Conservation (phyloP, 2,113 vertebrate species). For the Bubo scandiacus region DNA sequence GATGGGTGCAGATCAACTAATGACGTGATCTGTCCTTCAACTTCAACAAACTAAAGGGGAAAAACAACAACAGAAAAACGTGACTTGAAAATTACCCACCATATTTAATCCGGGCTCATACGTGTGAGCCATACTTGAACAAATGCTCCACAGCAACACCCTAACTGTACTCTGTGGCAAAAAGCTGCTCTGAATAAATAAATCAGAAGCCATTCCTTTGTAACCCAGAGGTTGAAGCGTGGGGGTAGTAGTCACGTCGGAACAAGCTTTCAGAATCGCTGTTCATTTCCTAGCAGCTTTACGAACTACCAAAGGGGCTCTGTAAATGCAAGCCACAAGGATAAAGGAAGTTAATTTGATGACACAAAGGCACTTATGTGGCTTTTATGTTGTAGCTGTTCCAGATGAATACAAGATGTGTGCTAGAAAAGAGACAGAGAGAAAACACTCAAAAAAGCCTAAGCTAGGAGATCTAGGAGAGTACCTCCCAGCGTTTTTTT, state of each 20-base stretch:
- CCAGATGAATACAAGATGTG: not conserved
- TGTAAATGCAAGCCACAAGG: not conserved
- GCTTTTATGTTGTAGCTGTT: not conserved
- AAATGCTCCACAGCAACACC: not conserved
- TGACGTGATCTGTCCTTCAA: slow-evolving; percentile 99
- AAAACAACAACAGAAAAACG: not conserved
- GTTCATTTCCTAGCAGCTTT: not conserved
- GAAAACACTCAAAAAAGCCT: not conserved
- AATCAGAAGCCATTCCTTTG: not conserved
- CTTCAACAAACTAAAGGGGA: slow-evolving; percentile 91
- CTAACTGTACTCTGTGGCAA: not conserved
- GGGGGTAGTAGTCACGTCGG: not conserved
- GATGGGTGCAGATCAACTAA: slow-evolving; percentile 98
- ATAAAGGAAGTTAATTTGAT: not conserved
- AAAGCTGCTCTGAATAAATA: not conserved
- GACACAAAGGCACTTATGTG: not conserved
- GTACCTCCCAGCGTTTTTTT: not conserved
- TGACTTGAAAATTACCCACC: not conserved
- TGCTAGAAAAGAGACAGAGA: not conserved
- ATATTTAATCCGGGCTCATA: not conserved
- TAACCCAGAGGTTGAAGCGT: fast-evolving
- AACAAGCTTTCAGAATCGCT: not conserved
- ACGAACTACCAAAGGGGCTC: not conserved
- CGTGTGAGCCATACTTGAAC: not conserved
- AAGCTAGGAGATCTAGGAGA: not conserved